These are phyloP conservation scores for Oreochromis niloticus DNA, from an alignment of 2,113 vertebrate genomes.

Conservation along the genomic window DNA sequence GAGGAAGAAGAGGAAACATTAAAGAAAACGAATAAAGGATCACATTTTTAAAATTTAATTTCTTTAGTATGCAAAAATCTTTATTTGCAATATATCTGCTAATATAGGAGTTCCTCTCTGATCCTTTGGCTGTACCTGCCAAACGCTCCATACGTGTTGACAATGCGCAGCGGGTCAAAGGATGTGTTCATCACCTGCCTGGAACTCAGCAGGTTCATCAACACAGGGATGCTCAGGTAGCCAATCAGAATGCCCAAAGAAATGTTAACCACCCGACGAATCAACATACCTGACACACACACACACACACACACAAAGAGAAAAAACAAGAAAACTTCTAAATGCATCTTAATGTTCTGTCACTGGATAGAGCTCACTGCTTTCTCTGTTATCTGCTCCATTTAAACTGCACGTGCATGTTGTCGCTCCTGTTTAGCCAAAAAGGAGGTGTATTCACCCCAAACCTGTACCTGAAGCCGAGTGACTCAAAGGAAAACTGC, in stretches of 20 bases:
- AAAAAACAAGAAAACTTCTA: background rate
- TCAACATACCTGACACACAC: conserved; percentile 56
- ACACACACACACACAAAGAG: background rate
- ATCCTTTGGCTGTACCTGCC: conserved; percentile 78
- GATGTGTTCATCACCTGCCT: conserved; percentile 93
- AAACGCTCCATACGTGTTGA: conserved; percentile 96
- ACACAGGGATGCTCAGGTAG: conserved; percentile 86
- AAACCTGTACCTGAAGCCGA: background rate
- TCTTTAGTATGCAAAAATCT: background rate
- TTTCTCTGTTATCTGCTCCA: background rate
- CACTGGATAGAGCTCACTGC: background rate
- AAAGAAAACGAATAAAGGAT: background rate
- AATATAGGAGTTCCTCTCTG: accelerated
- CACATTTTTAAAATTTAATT: background rate
- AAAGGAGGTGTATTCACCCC: background rate
- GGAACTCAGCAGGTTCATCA: conserved; percentile 85
- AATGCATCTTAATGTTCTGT: background rate
- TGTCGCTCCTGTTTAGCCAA: background rate
- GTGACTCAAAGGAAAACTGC: background rate
- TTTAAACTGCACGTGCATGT: background rate
- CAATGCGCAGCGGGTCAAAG: conserved; percentile 86
- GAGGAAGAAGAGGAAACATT: background rate
- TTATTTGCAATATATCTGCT: background rate
- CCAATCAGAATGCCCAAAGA: conserved; percentile 79
- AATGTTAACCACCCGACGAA: conserved; percentile 76